Evolutionary conservation across 2,113 vertebrate genomes (phyloP), one percentile per base, ranked within the genome.

Genomic region (human): DNA sequence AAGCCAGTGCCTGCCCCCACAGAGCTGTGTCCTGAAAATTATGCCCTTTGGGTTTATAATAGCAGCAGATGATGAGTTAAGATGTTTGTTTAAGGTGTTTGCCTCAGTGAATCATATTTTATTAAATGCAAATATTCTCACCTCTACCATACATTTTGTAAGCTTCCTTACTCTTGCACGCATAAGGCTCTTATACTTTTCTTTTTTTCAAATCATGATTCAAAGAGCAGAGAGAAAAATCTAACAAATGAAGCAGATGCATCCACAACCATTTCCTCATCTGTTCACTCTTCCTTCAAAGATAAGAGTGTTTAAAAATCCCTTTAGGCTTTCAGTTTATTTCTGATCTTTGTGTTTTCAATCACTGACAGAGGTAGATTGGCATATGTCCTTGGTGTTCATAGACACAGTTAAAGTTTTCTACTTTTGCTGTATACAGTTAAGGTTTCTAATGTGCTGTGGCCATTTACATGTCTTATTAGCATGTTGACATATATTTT

Each of bases 271-370:
- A 30, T 73, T 90, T 64, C 38, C 32, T 78, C 6, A 9, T 59
- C 55, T 20, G 0, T 61, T 57, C 57, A 4, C 55, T 55, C 45
- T 86, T 88, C 2, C 14, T 16, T 32, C 81, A 68, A 84, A 88
- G 30, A 79, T 0, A 52, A 35, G 27, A 90, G 38, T 20, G 17
- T 52, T 84, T 92, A 11, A 75, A 76, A 90, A 16, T 14, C 75
- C 35, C 23, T 55, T 85, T 86, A 55, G 27, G 8, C 59, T 95
- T 88, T 76, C n/a, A 52, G 25, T 8, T 86, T 61, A 52, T 43
- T 82, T 93, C 82, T 97, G 52, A 93, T 52, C 70, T n/a, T 52
- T 89, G 43, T 30, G 78, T 57, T 89, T 94, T 38, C 23, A n/a
- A 3, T 76, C 52, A 68, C 38, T 25, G 17, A 20, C 17, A 40